Conservation (phyloP, 1,140 invertebrate species). For the Teleogryllus occipitalis region DNA sequence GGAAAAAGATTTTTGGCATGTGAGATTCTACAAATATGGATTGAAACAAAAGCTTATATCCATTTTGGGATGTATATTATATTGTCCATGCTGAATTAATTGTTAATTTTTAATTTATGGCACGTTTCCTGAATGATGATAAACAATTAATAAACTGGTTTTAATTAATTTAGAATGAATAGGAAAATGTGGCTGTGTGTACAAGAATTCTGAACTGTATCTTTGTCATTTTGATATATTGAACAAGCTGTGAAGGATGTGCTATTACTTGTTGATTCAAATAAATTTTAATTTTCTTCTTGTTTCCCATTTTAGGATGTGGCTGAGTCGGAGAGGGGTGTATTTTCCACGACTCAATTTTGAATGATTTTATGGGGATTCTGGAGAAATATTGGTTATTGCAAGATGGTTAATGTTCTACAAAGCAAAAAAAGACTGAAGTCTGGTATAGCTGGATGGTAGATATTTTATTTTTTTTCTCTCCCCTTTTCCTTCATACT, state of each 20-base stretch:
- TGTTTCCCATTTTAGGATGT: constrained; percentile 42
- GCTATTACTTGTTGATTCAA: constrained; percentile 16
- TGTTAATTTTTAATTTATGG: too few relatives aligned
- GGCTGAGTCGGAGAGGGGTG: constrained; percentile 57
- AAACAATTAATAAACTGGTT: too few relatives aligned
- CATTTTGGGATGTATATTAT: too few relatives aligned
- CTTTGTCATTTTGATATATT: neutral
- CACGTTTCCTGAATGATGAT: too few relatives aligned
- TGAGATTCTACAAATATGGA: too few relatives aligned
- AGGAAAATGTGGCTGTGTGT: neutral
- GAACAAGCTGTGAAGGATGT: neutral
- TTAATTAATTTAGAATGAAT: neutral
- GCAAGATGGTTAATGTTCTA: neutral
- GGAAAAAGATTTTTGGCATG: too few relatives aligned
- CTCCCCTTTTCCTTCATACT: neutral
- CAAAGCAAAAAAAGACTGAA: neutral
- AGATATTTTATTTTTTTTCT: neutral
- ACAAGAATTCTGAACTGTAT: neutral
- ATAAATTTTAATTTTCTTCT: constrained; percentile 9
- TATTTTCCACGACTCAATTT: constrained; percentile 52
- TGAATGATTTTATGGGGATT: constrained; percentile 36
- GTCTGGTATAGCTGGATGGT: neutral
- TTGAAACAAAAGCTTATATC: too few relatives aligned
- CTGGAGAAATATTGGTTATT: neutral
- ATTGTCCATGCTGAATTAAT: too few relatives aligned